A percentile compares a stretch with the other conserved stretches of the same genome.
Conservation (phyloP, 1,140 invertebrate species). For the Eubasilissa regina region DNA sequence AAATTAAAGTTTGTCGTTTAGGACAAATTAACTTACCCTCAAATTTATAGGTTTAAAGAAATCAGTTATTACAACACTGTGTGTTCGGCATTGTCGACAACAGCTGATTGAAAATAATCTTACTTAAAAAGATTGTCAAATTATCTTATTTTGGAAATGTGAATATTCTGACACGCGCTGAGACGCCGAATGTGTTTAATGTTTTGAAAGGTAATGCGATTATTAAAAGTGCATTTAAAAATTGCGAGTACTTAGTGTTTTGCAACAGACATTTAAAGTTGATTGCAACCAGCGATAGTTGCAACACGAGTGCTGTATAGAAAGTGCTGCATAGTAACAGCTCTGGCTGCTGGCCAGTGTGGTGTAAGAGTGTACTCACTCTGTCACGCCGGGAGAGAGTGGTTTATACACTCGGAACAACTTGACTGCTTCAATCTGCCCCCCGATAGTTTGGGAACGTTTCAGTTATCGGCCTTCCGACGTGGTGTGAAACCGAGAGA, state of each 20-base stretch:
- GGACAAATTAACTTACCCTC: constrained; percentile 31
- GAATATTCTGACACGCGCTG: not conserved
- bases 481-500: too few species aligned
- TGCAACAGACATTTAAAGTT: constrained; percentile 18
- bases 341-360: not conserved
- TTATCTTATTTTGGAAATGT: constrained; percentile 21
- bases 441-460: too few species aligned
- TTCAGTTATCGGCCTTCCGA: too few species aligned
- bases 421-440: too few species aligned
- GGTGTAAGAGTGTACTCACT: too few species aligned
- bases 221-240: not conserved
- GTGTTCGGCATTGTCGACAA: constrained; percentile 9
- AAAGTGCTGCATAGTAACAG: not conserved
- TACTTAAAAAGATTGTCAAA: constrained; percentile 39
- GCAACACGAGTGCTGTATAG: constrained; percentile 2
- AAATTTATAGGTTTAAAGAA: constrained; percentile 40
- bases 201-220: constrained; percentile 12
- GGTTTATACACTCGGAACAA: too few species aligned
- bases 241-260: constrained; percentile 16
- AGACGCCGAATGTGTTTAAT: constrained; percentile 12
- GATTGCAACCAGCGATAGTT: constrained; percentile 1
- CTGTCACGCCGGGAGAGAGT: too few species aligned
- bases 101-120: constrained; percentile 45
- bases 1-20: constrained; percentile 32
- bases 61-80: constrained; percentile 23